These are phyloP conservation scores for Microcebus ravelobensis DNA, from an alignment of 2,113 vertebrate genomes.

Conservation along the genomic window DNA sequence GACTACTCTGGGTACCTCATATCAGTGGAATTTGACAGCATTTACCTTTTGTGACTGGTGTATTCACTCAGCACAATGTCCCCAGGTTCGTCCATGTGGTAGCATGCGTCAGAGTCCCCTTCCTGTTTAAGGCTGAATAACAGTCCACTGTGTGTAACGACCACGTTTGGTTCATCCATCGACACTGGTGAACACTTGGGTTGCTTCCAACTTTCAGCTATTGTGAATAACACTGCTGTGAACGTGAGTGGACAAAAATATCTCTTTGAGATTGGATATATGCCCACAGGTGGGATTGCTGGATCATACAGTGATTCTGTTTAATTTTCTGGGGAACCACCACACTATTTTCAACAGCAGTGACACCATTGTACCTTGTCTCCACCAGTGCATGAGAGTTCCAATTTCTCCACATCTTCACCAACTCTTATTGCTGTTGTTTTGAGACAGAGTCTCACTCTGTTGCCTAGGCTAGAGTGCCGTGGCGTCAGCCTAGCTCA, in stretches of 20 bases:
- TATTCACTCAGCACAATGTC: not conserved
- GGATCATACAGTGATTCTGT: not conserved
- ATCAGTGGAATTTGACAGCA: not conserved
- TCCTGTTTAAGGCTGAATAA: not conserved
- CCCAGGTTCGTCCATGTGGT: not conserved
- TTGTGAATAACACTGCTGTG: too few relatives aligned
- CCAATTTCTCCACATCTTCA: not conserved
- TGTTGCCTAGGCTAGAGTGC: too few relatives aligned
- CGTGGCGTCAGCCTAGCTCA: too few relatives aligned
- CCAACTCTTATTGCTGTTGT: too few relatives aligned
- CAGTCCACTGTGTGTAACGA: too few relatives aligned
- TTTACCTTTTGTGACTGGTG: too few relatives aligned
- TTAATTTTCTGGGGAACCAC: too few relatives aligned
- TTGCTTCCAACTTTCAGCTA: too few relatives aligned
- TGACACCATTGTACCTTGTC: not conserved
- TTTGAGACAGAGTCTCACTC: too few relatives aligned
- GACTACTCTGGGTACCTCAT: too few relatives aligned
- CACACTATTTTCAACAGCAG: too few relatives aligned
- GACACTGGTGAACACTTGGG: not conserved
- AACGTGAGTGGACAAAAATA: too few relatives aligned
- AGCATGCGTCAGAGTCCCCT: not conserved
- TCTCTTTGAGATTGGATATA: not conserved
- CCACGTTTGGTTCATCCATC: not conserved
- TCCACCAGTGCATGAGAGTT: not conserved
- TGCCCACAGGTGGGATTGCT: not conserved